Evolutionary conservation across 1,140 invertebrate species (phyloP).

Genomic region (Trichonephila clavipes): DNA sequence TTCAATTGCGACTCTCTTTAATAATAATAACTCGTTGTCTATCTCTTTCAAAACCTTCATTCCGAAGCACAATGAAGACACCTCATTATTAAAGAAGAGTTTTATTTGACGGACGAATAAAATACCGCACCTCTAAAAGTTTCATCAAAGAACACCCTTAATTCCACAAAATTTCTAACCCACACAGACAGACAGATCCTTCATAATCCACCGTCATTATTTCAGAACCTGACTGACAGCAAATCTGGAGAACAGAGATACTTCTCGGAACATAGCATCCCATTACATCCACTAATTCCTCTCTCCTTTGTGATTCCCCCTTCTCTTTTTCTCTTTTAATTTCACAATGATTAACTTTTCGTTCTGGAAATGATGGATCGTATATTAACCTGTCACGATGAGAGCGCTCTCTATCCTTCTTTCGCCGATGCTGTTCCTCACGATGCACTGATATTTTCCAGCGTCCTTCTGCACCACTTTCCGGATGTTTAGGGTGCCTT

Average conservation of each 20-base stretch:
- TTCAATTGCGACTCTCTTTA: too few species aligned
- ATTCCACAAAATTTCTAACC: too few species aligned
- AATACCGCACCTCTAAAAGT: too few species aligned
- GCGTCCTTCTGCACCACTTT: conserved; percentile 71
- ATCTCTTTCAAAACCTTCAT: too few species aligned
- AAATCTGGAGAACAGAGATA: not conserved
- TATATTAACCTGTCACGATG: conserved; percentile 84
- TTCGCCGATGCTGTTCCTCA: conserved; percentile 92
- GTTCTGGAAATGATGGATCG: not conserved
- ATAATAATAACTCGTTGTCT: too few species aligned
- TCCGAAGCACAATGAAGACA: too few species aligned
- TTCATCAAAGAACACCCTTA: too few species aligned
- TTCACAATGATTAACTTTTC: conserved; percentile 12
- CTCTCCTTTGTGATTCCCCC: not conserved
- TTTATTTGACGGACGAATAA: too few species aligned
- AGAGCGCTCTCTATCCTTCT: conserved; percentile 91
- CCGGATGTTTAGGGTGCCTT: conserved; percentile 75
- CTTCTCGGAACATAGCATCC: not conserved
- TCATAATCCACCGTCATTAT: not conserved
- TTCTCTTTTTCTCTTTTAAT: not conserved
- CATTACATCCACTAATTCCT: conserved; percentile 14
- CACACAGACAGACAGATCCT: too few species aligned
- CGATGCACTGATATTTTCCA: conserved; percentile 91
- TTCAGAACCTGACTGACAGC: not conserved
- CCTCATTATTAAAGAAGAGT: too few species aligned